A percentile compares a stretch with the other conserved stretches of the same genome.
Evolutionary conservation across 2,113 vertebrate genomes (phyloP).

Genomic region (Felis catus): DNA sequence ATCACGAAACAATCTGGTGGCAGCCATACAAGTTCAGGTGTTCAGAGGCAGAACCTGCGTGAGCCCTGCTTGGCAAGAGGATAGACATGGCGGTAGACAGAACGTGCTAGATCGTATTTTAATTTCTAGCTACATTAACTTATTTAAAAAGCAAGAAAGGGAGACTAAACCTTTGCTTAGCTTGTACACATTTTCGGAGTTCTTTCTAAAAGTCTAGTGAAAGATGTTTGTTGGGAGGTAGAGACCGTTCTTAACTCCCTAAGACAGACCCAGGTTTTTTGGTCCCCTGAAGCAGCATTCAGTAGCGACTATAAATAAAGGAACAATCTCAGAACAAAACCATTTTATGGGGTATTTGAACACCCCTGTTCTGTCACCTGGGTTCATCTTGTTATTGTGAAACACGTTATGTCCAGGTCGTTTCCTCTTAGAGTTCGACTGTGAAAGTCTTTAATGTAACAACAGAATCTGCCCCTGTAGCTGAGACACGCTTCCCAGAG

Average conservation of each 20-base stretch:
- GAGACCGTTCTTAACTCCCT: neutral
- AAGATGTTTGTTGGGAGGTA: slow-evolving; percentile 2
- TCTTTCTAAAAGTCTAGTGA: neutral
- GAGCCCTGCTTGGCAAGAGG: neutral
- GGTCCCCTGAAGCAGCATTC: slow-evolving; percentile 18
- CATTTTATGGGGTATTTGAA: slow-evolving; percentile 49
- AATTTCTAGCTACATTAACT: slow-evolving; percentile 12
- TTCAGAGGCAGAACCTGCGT: neutral
- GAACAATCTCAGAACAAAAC: neutral
- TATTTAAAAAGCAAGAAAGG: slow-evolving; percentile 33
- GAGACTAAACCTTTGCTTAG: neutral
- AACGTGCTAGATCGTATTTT: neutral
- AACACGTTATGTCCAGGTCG: neutral
- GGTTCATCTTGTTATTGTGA: slow-evolving; percentile 55
- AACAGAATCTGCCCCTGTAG: slow-evolving; percentile 69
- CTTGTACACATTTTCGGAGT: neutral
- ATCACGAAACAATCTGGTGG: neutral
- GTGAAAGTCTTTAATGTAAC: slow-evolving; percentile 69
- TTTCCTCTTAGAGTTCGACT: slow-evolving; percentile 58
- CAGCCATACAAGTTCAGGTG: neutral
- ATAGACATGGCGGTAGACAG: neutral
- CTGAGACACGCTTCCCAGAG: slow-evolving; percentile 49
- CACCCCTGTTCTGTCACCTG: neutral
- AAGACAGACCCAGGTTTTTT: neutral
- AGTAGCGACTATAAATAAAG: slow-evolving; percentile 54